Evolutionary conservation across 2,113 vertebrate species (phyloP), one percentile per base, ranked within the genome.

Genomic region (Tupaia tana): DNA sequence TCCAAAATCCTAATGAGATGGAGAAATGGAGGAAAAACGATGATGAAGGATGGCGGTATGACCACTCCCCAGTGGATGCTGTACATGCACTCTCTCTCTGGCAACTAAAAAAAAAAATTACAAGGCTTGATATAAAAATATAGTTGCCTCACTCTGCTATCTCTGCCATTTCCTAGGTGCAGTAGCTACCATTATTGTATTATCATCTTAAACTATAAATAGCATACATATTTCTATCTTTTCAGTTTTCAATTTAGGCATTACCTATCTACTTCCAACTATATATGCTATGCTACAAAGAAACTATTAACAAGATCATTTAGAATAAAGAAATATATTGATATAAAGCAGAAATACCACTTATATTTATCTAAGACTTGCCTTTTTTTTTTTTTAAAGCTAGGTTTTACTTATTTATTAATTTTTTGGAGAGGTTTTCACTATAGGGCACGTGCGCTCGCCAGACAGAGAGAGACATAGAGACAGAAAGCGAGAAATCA

Each of bases 171-270:
- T 93, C 59, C 34, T 86, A 79, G 34, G 29, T 89, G 56, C 19
- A 74, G 14, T n/a, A 15, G 24, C 20, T 86, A 75, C 13, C 34
- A 78, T 29, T 90, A 88, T 54, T 88, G 3, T n/a, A 64, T 59
- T 78, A 82, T 27, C 24, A 18, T 31, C 18, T 77, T 80, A 73
- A 90, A 81, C 18, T 54, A 90, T 56, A 94, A 93, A 81, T 1
- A 64, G 52, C 18, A 86, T 25, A 25, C 9, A 52, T 34, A 52
- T 54, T 67, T 1, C 63, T 29, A 78, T 20, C 61, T 96, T 59
- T 78, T 82, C 4, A 88, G n/a, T 93, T 93, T 95, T 86, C n/a
- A 59, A 43, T 67, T 92, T 63, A 90, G 52, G 56, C 43, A 80
- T 71, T 92, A 86, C 54, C 58, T 84, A 78, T 6, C 54, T 74